Base-by-base conservation (phyloP, 2,888 invertebrate species). In the Diaperis boleti region DNA sequence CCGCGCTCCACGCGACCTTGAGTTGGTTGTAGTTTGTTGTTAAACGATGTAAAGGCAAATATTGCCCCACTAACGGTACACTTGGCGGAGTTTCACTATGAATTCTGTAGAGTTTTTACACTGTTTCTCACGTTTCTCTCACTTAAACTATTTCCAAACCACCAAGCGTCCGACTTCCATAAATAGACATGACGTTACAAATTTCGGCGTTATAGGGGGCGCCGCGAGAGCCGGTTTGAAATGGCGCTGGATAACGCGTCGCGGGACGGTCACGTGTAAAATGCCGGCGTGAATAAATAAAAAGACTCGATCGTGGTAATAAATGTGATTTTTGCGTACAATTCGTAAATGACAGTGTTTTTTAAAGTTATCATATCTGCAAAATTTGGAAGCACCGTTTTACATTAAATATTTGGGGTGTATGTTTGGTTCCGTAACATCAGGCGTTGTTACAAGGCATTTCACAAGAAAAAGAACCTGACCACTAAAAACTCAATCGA, bases 181-280 rank as follows among this genome's bases (percentile, higher is more conserved):
- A 75, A 76, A 76, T 76, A 76, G 74, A 69, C 71, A 71, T 76
- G 73, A 75, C 73, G 71, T 68, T 56, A 49, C 59, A 57, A 22
- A 20, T 35, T 47, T 45, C 37, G 20, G 6, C 18, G 29, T 15
- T 41, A 26, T 10, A 57, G 57, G 18, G 57, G 57, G 57, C 57
- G 57, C 57, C 47, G 39, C 29, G 5, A 20, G 39, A 37, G 52
- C 52, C 52, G 52, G 52, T 52, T 52, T 52, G 39, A 39, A 52
- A 26, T 52, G 26, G 35, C 6, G 3, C 39, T 52, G 52, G 39
- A 8, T 22, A 52, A 7, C 14, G n/a, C 14, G 11, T 2, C 33
- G 33, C 10, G 5, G 5, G n/a, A 31, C 31, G 31, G 31, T n/a
- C 20, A 20, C 20, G n/a, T n/a, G n/a, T n/a, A n/a, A 20, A 20